phyloP scores from a whole-genome alignment of 1,140 invertebrate species.

The Drosophila erecta region DNA sequence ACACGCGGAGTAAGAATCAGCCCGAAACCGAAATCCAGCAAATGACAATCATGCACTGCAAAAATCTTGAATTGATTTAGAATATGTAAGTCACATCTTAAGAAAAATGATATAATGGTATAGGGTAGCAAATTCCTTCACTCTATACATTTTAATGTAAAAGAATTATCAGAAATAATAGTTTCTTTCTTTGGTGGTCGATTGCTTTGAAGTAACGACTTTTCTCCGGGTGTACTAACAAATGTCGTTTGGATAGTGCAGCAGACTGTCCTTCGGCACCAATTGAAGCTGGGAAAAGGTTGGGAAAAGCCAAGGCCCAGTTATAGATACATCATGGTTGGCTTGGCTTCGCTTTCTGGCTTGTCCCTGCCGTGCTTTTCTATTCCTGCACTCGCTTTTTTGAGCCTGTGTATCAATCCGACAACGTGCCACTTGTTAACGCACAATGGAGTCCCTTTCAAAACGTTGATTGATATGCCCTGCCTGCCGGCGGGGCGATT shows the following conservation, averaged over 20 bases:
- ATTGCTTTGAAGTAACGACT: no score
- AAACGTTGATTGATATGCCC: slow-evolving; percentile 71
- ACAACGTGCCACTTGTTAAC: slow-evolving; percentile 78
- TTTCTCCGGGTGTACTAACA: background rate
- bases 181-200: no score
- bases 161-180: no score
- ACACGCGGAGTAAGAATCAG: slow-evolving; percentile 9
- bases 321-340: slow-evolving; percentile 69
- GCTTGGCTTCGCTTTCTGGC: slow-evolving; percentile 39
- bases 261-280: slow-evolving; percentile 1
- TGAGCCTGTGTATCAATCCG: slow-evolving; percentile 59
- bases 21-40: slow-evolving; percentile 4
- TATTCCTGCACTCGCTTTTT: slow-evolving; percentile 24
- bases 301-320: slow-evolving; percentile 27
- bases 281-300: slow-evolving; percentile 22
- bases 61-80: background rate
- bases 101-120: background rate
- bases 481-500: slow-evolving; percentile 9
- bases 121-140: no score
- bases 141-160: no score
- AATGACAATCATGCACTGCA: slow-evolving; percentile 4
- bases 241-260: background rate
- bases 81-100: background rate
- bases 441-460: slow-evolving; percentile 66
- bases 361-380: slow-evolving; percentile 10